Evolutionary conservation across 2,113 vertebrate genomes (phyloP).

Genomic region (Oreochromis spilurus): DNA sequence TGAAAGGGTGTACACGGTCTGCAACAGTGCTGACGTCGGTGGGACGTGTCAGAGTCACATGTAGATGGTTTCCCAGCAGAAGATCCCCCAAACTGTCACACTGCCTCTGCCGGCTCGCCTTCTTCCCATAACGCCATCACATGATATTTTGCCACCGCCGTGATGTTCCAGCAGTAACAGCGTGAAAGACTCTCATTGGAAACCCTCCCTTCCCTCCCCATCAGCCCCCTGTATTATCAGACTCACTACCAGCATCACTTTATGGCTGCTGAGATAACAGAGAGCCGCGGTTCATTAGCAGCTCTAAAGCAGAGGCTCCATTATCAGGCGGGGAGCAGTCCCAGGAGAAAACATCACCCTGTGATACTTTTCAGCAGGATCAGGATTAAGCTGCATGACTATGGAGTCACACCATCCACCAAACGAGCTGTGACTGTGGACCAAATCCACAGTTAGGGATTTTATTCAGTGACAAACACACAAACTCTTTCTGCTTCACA

Average conservation of each 20-base stretch:
- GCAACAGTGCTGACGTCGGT: accelerated
- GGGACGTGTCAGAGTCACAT: not conserved
- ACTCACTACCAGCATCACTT: slow-evolving; percentile 34
- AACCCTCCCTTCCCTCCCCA: not conserved
- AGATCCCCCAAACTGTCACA: not conserved
- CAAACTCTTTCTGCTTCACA: not conserved
- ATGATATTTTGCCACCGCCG: not conserved
- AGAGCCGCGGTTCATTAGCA: slow-evolving; percentile 28
- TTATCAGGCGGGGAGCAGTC: not conserved
- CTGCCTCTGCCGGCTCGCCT: not conserved
- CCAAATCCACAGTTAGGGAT: not conserved
- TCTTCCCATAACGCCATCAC: not conserved
- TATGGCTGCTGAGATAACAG: slow-evolving; percentile 48
- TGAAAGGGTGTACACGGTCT: not conserved
- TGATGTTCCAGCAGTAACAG: not conserved
- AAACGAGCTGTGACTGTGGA: not conserved
- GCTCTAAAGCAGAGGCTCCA: slow-evolving; percentile 20
- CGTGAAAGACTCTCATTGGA: not conserved
- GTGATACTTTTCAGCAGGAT: not conserved
- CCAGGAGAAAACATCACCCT: not conserved
- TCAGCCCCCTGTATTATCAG: slow-evolving; percentile 1
- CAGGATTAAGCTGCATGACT: not conserved
- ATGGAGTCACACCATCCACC: not conserved
- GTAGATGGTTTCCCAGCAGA: not conserved
- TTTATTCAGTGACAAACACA: not conserved